A percentile compares a stretch with the other conserved stretches of the same genome.
Evolutionary conservation across 2,888 invertebrate genomes (phyloP).

Genomic region (Tetranychus truncatus): DNA sequence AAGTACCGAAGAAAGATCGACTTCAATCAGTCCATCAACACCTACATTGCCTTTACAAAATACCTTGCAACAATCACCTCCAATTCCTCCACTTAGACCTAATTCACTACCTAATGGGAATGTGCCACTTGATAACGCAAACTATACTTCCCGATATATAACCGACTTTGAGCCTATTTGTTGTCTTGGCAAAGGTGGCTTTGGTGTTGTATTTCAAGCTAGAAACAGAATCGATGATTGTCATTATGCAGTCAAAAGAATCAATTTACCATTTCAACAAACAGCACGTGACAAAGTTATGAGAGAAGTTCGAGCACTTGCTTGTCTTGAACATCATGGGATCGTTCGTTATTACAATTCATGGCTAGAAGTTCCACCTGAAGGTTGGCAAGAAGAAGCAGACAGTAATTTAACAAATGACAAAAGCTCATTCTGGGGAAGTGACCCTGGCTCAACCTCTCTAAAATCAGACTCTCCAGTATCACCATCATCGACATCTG

Average conservation of each 20-base stretch:
- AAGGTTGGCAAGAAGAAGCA: constrained; percentile 61
- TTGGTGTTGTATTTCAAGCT: constrained; percentile 88
- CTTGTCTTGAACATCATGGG: constrained; percentile 79
- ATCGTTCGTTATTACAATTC: constrained; percentile 90
- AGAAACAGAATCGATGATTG: constrained; percentile 82
- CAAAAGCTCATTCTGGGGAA: constrained; percentile 2
- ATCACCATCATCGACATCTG: neutral
- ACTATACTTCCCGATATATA: constrained; percentile 47
- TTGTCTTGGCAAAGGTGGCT: constrained; percentile 74
- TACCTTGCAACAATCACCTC: neutral
- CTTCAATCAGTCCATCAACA: neutral
- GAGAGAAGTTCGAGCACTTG: constrained; percentile 82
- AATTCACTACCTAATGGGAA: neutral
- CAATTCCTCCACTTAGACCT: neutral
- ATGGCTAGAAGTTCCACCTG: constrained; percentile 82
- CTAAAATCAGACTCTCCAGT: neutral
- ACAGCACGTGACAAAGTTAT: constrained; percentile 67
- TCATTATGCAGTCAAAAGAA: constrained; percentile 83
- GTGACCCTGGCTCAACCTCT: neutral
- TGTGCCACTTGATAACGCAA: neutral
- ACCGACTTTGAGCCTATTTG: constrained; percentile 64
- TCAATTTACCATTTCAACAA: constrained; percentile 58
- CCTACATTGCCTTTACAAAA: neutral
- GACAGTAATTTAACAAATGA: constrained; percentile 42
- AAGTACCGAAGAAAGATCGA: neutral